Conservation (phyloP, 2,797 vertebrate genomes). For the Dromococcyx pavoninus region DNA sequence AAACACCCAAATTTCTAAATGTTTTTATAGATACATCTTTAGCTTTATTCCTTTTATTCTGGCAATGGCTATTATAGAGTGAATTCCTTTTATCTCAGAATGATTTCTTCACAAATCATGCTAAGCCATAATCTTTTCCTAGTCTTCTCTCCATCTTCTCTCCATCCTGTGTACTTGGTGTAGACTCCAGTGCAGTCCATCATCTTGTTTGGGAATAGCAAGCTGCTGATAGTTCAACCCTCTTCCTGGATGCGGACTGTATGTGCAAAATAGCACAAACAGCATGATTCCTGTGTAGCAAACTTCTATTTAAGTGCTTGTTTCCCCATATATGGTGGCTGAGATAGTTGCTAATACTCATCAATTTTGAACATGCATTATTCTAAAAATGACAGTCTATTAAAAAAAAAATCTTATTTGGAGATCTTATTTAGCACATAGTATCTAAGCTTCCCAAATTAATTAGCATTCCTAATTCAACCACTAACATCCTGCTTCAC, state of each 20-base stretch:
- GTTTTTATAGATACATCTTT: neutral
- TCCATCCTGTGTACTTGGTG: neutral
- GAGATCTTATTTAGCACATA: neutral
- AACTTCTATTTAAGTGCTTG: neutral
- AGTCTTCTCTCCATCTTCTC: slow-evolving; percentile 16
- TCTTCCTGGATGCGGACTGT: slow-evolving; percentile 5
- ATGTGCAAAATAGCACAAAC: slow-evolving; percentile 17
- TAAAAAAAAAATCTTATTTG: neutral
- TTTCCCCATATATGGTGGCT: neutral
- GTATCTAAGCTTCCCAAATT: neutral
- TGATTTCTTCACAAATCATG: neutral
- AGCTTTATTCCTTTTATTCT: neutral
- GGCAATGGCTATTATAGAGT: neutral
- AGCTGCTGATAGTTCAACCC: slow-evolving; percentile 33
- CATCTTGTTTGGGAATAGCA: slow-evolving; percentile 59
- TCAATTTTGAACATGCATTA: neutral
- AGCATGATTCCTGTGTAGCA: neutral
- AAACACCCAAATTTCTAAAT: neutral
- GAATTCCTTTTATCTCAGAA: neutral
- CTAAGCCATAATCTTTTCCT: neutral
- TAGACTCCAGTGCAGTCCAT: slow-evolving; percentile 53
- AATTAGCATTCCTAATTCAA: neutral
- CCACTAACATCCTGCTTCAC: neutral
- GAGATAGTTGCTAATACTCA: neutral
- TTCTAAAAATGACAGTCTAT: neutral